Percentiles rank a stretch among this genome's conserved stretches.
phyloP scores from a whole-genome alignment of 2,113 vertebrate genomes.

The Archilochus colubris region DNA sequence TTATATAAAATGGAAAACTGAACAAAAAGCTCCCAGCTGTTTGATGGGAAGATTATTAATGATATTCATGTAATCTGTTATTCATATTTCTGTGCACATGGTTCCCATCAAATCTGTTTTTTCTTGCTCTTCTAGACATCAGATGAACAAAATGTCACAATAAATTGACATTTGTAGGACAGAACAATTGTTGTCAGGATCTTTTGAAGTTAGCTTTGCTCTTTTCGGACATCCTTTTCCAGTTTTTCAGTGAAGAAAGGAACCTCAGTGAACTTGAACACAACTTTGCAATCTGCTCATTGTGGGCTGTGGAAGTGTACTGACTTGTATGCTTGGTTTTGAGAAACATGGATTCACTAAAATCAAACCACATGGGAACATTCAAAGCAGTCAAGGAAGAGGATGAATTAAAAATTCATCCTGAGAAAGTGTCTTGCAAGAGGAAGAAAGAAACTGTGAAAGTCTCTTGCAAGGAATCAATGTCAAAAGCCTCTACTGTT shows the following conservation, averaged over 20 bases:
- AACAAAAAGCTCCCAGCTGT: neutral
- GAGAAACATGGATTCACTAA: constrained; percentile 57
- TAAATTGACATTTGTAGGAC: constrained; percentile 62
- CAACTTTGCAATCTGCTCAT: constrained; percentile 39
- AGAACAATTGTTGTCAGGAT: constrained; percentile 52
- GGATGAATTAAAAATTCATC: constrained; percentile 60
- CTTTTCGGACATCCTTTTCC: constrained; percentile 56
- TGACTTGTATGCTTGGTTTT: constrained; percentile 50
- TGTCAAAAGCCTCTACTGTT: neutral
- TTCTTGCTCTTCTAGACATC: constrained; percentile 25
- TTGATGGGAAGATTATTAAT: constrained; percentile 32
- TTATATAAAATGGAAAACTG: neutral
- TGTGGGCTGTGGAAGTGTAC: neutral
- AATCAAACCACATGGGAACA: constrained; percentile 57
- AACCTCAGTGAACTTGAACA: constrained; percentile 51
- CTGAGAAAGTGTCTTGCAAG: constrained; percentile 53
- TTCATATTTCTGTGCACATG: constrained; percentile 54
- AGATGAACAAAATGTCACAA: constrained; percentile 41
- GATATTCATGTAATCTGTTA: constrained; percentile 18
- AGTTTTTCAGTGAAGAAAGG: constrained; percentile 65
- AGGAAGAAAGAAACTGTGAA: constrained; percentile 50
- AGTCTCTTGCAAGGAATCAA: constrained; percentile 49
- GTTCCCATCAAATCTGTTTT: constrained; percentile 66
- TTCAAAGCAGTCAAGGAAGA: constrained; percentile 47
- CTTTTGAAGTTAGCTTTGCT: constrained; percentile 66